A percentile compares a stretch with the other conserved stretches of the same genome.
Conservation (phyloP, 2,113 vertebrate species). For the Gnathonemus echidnorhynchus region DNA sequence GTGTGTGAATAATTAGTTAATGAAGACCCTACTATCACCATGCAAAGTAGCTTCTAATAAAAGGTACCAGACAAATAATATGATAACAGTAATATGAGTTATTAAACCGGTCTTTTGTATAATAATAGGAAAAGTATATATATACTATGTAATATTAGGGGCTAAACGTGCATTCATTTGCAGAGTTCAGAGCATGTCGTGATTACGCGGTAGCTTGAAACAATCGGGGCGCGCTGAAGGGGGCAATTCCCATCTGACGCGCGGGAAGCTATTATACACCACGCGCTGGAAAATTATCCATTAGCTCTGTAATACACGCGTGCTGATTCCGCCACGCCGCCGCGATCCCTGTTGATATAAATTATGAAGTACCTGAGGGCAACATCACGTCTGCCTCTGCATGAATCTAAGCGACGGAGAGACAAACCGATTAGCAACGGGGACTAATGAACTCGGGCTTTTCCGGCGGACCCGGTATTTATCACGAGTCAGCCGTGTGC, state of each 20-base stretch:
- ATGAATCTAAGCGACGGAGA: background rate
- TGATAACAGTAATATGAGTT: background rate
- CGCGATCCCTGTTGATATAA: slow-evolving; percentile 7
- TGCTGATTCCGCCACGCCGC: background rate
- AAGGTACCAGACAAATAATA: slow-evolving; percentile 6
- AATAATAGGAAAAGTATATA: background rate
- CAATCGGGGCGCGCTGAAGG: background rate
- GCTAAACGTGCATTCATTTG: slow-evolving; percentile 10
- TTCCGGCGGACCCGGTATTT: background rate
- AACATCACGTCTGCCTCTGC: background rate
- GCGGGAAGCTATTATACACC: background rate
- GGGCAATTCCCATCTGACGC: slow-evolving; percentile 2
- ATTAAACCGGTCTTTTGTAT: background rate
- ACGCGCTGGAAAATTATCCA: background rate
- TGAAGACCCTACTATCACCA: background rate
- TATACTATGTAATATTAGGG: background rate
- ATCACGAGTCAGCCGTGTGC: background rate
- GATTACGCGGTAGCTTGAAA: background rate
- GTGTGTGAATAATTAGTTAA: background rate
- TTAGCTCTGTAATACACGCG: background rate
- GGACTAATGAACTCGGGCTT: background rate
- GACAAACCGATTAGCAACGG: background rate
- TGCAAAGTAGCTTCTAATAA: background rate
- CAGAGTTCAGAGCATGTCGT: background rate
- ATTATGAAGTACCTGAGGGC: background rate